Evolutionary conservation across 2,113 vertebrate species (phyloP).

Genomic region (Oreochromis tanganicae): DNA sequence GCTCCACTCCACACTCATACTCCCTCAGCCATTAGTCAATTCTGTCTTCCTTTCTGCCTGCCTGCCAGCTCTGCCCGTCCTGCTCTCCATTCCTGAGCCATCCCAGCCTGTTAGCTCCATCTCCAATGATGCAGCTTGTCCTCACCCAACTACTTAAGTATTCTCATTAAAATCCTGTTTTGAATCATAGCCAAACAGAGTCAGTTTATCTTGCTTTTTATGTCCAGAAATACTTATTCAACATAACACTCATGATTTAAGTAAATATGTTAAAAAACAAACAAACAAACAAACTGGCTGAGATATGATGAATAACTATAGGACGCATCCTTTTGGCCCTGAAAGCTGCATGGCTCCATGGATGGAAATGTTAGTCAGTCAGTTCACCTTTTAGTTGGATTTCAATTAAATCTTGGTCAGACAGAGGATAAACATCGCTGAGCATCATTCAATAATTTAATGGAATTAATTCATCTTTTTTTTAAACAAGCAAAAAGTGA

Average conservation of each 20-base stretch:
- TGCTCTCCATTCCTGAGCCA: background rate
- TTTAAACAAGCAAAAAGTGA: background rate
- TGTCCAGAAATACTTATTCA: background rate
- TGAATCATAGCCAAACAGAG: background rate
- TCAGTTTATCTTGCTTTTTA: background rate
- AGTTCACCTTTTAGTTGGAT: background rate
- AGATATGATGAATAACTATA: fast-evolving
- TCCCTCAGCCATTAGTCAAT: background rate
- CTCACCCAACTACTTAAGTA: background rate
- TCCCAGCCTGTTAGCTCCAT: background rate
- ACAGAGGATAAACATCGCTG: fast-evolving
- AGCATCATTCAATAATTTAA: background rate
- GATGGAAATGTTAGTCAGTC: background rate
- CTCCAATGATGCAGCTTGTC: background rate
- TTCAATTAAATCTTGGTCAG: background rate
- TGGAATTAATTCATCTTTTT: background rate
- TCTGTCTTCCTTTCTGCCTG: background rate
- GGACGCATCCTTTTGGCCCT: background rate
- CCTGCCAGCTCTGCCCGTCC: fast-evolving
- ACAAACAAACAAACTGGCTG: background rate
- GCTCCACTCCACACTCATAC: background rate
- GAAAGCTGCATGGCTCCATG: background rate
- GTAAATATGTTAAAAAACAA: background rate
- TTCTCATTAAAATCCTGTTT: background rate
- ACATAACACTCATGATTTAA: background rate